Conservation (phyloP, 2,113 vertebrate species). For the Donacobius atricapilla region DNA sequence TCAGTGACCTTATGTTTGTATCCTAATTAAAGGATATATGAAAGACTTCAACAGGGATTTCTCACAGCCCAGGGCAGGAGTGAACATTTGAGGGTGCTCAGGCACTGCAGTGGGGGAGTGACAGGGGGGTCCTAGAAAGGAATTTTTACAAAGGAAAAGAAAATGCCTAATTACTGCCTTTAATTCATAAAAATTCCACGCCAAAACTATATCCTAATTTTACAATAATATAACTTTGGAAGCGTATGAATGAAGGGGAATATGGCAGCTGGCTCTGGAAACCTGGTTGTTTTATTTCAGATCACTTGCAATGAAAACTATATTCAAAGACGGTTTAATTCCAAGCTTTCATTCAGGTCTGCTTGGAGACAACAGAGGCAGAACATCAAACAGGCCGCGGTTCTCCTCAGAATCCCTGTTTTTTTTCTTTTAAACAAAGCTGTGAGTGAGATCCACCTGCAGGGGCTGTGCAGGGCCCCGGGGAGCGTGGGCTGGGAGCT, state of each 20-base stretch:
- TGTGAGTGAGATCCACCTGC: slow-evolving; percentile 38
- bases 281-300: background rate
- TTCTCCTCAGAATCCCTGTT: slow-evolving; percentile 34
- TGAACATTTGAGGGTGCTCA: too few species aligned
- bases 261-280: background rate
- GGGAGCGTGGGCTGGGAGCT: slow-evolving; percentile 33
- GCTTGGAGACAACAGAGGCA: slow-evolving; percentile 61
- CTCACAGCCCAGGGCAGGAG: too few species aligned
- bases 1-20: too few species aligned
- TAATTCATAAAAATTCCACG: background rate
- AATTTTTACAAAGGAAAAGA: background rate
- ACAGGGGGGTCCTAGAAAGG: background rate
- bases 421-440: slow-evolving; percentile 28
- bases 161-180: background rate
- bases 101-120: background rate
- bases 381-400: slow-evolving; percentile 58
- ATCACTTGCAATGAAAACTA: background rate
- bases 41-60: too few species aligned
- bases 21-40: too few species aligned
- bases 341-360: slow-evolving; percentile 48
- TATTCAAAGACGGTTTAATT: slow-evolving; percentile 14
- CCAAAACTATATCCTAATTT: background rate
- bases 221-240: background rate
- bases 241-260: background rate
- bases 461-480: slow-evolving; percentile 34